Evolutionary conservation across 2,797 vertebrate species (phyloP).

Genomic region (Mormyrus hasselquistii): DNA sequence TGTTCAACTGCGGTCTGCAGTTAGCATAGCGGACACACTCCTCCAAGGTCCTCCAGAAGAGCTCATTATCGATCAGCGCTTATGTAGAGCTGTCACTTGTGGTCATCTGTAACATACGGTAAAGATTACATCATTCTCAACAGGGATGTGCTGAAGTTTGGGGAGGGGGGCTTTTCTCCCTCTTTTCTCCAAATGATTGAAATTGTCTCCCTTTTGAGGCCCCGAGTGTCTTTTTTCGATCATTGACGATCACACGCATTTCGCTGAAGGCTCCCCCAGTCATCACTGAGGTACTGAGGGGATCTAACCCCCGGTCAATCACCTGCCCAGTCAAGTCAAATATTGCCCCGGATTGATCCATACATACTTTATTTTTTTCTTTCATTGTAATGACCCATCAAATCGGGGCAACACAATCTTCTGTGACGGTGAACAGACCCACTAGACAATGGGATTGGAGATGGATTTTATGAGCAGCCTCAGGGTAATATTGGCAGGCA

Average conservation of each 20-base stretch:
- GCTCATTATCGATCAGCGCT: background rate
- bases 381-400: background rate
- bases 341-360: background rate
- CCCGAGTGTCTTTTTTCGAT: background rate
- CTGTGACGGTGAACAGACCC: background rate
- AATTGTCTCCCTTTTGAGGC: background rate
- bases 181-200: background rate
- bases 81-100: background rate
- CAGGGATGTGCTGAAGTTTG: background rate
- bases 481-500: background rate
- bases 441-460: background rate
- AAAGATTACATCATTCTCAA: background rate
- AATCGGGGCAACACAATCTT: background rate
- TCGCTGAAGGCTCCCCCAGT: background rate
- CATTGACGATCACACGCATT: background rate
- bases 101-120: background rate
- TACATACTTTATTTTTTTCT: background rate
- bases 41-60: background rate
- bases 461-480: background rate
- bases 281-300: background rate
- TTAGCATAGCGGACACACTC: background rate
- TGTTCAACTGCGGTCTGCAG: background rate
- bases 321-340: background rate
- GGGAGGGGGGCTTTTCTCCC: background rate
- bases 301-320: background rate